Base-by-base conservation (phyloP, 1,140 invertebrate species). In the Varroa destructor region DNA sequence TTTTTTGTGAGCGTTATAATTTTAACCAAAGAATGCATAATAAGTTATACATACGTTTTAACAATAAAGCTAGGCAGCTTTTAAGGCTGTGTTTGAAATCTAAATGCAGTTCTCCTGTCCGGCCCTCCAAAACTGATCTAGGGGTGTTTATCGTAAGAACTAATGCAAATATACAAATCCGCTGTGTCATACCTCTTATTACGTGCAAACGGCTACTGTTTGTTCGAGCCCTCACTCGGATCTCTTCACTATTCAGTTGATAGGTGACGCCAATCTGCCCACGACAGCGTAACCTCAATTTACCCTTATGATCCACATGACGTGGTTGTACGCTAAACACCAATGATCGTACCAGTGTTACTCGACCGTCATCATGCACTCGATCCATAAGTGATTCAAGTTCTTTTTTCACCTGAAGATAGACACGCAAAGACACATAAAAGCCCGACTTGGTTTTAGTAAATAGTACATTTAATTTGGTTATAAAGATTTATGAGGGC, bases 171-270 rank as follows among this genome's bases (percentile, higher is more conserved):
- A 3, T 5, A 51, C 8, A 3, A 51, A 14, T 67, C 61, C 10
- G 40, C 3, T 36, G 61, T 1, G 46, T 14, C 61, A 14, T 37
- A 40, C 61, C 61, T 67, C 61, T 12, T 40, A 67, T 67, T 12
- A 67, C 61, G 14, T 67, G 61, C 2, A 67, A 46, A 8, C 61
- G 61, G 37, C 61, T 67, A 37, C 61, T 67, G 61, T 67, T 67
- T 46, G 61, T 46, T n/a, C 61, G 10, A 46, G 12, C 36, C 37
- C 46, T 67, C 61, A 67, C 61, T 1, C 61, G 61, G 12, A 67
- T 37, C 61, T 67, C 61, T 40, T 67, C 61, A 37, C 61, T 67
- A 46, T 67, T 67, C 40, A 67, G 61, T 40, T 67, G 61, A 46
- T 43, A 67, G 12, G 12, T 25, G 40, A 67, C 46, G 40, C 14